These are phyloP conservation scores for Falco cherrug DNA, from an alignment of 2,797 vertebrate species.

Conservation along the genomic window DNA sequence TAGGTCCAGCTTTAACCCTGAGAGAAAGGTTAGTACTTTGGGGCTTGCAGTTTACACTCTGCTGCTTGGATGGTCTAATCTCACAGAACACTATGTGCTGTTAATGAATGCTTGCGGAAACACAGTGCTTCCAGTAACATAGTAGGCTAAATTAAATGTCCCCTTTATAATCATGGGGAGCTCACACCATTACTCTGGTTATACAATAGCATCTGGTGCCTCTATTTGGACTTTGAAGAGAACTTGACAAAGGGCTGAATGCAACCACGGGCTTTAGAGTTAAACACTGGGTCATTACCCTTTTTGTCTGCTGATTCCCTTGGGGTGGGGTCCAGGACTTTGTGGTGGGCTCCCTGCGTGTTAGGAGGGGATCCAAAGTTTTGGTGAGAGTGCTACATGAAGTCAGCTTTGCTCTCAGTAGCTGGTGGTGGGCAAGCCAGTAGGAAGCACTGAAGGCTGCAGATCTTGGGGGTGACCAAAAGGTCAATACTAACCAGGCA, in stretches of 20 bases:
- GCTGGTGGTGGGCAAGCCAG: background rate
- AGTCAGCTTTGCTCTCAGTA: background rate
- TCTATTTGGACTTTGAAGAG: background rate
- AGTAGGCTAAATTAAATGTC: background rate
- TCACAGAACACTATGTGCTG: rapidly evolving
- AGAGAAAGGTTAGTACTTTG: background rate
- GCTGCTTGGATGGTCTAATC: background rate
- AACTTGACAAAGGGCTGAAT: background rate
- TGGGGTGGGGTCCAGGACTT: background rate
- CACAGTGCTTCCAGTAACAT: background rate
- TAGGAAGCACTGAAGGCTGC: background rate
- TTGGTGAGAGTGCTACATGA: rapidly evolving
- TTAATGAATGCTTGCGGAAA: background rate
- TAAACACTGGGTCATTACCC: background rate
- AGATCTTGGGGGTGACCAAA: background rate
- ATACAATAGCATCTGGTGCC: background rate
- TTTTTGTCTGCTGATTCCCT: background rate
- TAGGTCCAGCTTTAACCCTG: background rate
- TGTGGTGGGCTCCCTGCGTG: rapidly evolving
- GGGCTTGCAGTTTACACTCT: background rate
- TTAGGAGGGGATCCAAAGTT: background rate
- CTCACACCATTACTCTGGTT: background rate
- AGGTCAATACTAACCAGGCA: background rate
- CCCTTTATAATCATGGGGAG: background rate
- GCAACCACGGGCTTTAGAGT: rapidly evolving